Conservation (phyloP, 1,140 invertebrate genomes). For the Danaus plexippus region DNA sequence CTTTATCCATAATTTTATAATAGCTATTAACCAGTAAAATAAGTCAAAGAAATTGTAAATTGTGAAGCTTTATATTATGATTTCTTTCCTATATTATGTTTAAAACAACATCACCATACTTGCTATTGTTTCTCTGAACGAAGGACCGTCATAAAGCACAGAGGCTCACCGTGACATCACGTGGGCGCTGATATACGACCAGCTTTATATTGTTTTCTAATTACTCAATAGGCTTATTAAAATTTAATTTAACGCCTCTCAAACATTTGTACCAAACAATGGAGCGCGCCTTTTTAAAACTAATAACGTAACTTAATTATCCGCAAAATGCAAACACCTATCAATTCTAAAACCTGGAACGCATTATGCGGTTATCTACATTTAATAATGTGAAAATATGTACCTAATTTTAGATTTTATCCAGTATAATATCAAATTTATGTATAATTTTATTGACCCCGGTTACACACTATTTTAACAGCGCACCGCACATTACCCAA, state of each 20-base stretch:
- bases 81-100: no score
- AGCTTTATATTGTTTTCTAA: constrained; percentile 59
- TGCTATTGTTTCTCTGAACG: constrained; percentile 45
- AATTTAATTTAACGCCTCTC: no score
- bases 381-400: constrained; percentile 16
- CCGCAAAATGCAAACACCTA: constrained; percentile 1
- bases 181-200: constrained; percentile 54
- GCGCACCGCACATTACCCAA: constrained; percentile 40
- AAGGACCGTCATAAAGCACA: constrained; percentile 53
- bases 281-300: constrained; percentile 9
- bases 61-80: no score
- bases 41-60: no score
- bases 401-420: constrained; percentile 14
- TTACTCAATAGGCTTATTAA: constrained; percentile 38
- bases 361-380: constrained; percentile 10
- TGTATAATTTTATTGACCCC: constrained; percentile 23
- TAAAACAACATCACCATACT: constrained; percentile 38
- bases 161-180: constrained; percentile 46
- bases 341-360: constrained; percentile 7
- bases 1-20: no score
- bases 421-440: constrained; percentile 23
- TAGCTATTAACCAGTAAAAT: no score
- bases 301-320: constrained; percentile 4
- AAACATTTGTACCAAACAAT: neutral
- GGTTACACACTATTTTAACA: constrained; percentile 28